A percentile compares a stretch with the other conserved stretches of the same genome.
Evolutionary conservation across 2,888 invertebrate genomes (phyloP).

Genomic region (Spatulosminthurus flaviceps): DNA sequence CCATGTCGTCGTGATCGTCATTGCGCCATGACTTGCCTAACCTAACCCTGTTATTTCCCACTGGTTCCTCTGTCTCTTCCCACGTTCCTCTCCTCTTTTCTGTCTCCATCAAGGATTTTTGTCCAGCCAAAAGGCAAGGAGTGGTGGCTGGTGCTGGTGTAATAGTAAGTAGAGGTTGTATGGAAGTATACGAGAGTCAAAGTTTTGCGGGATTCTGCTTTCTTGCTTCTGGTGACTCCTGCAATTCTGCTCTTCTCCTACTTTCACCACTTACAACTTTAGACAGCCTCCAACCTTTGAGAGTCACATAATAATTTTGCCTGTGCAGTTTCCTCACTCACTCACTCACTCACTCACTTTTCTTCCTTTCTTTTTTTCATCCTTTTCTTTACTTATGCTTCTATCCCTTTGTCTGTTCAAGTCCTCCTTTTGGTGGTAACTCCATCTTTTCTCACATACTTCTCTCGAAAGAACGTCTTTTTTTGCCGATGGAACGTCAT

Average conservation of each 20-base stretch:
- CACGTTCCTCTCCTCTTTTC: slow-evolving; percentile 28
- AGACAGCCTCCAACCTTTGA: slow-evolving; percentile 30
- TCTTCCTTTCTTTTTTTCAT: background rate
- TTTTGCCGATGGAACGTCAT: background rate
- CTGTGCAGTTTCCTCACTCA: slow-evolving; percentile 21
- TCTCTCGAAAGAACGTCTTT: background rate
- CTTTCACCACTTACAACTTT: slow-evolving; percentile 18
- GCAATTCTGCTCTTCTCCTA: slow-evolving; percentile 6
- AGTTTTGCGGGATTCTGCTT: slow-evolving; percentile 36
- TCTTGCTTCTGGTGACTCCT: slow-evolving; percentile 12
- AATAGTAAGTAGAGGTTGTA: background rate
- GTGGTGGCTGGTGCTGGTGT: slow-evolving; percentile 1
- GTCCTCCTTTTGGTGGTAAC: slow-evolving; percentile 22
- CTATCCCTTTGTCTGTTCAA: background rate
- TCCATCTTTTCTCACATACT: slow-evolving; percentile 22
- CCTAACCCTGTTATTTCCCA: slow-evolving; percentile 19
- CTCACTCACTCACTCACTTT: slow-evolving; percentile 8
- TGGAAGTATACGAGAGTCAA: slow-evolving; percentile 21
- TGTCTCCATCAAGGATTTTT: slow-evolving; percentile 30
- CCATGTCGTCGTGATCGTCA: slow-evolving; percentile 16
- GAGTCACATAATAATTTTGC: slow-evolving; percentile 29
- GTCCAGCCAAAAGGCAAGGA: slow-evolving; percentile 42
- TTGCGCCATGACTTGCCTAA: slow-evolving; percentile 23
- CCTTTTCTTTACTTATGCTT: background rate
- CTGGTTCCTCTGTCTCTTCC: slow-evolving; percentile 20